Conservation (phyloP, 2,797 vertebrate genomes). For the Liasis olivaceus region DNA sequence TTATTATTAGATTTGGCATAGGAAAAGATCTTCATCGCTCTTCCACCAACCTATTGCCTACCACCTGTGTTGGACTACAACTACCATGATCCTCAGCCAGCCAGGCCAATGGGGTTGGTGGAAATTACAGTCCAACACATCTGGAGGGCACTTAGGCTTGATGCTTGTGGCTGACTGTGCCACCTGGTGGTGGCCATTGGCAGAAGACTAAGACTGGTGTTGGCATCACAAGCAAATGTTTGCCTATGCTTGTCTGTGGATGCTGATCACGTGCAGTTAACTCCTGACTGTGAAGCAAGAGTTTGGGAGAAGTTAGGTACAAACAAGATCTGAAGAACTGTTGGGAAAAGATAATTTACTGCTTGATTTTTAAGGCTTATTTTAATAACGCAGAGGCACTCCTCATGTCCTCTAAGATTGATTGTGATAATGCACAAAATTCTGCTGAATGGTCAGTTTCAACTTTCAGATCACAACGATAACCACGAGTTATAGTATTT, state of each 20-base stretch:
- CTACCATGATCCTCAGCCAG: not conserved
- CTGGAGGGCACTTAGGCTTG: not conserved
- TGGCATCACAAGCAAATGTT: not conserved
- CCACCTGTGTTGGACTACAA: not conserved
- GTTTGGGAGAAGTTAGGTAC: not conserved
- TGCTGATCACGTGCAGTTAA: not conserved
- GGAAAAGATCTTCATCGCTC: not conserved
- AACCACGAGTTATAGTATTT: not conserved
- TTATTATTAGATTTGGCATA: not conserved
- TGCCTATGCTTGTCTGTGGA: not conserved
- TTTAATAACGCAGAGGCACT: not conserved
- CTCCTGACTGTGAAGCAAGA: not conserved
- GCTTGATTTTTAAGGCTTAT: not conserved
- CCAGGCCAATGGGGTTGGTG: not conserved
- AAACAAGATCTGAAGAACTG: not conserved
- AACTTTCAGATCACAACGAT: not conserved
- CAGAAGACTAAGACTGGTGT: not conserved
- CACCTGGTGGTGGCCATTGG: not conserved
- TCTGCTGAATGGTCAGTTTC: not conserved
- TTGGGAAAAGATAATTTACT: not conserved
- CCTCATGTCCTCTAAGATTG: too few species aligned
- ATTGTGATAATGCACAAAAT: not conserved
- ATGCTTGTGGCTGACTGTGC: not conserved
- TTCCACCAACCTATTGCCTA: not conserved
- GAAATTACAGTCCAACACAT: not conserved